Evolutionary conservation across 2,888 invertebrate species (phyloP).

Genomic region (Entomobrya multifasciata): DNA sequence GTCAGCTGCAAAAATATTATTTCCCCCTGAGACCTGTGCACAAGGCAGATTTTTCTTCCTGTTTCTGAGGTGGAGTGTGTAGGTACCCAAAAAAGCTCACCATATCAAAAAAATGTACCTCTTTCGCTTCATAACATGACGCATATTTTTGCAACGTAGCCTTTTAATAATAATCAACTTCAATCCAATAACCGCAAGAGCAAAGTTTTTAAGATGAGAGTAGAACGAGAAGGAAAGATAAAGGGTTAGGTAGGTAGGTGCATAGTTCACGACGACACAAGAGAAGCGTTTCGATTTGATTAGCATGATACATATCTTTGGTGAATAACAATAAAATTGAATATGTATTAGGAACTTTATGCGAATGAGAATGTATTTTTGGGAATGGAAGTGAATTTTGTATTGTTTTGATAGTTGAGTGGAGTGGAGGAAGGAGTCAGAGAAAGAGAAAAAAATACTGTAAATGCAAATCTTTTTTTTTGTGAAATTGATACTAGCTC

Average conservation of each 20-base stretch:
- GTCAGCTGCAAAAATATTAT: constrained; percentile 27
- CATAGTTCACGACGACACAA: not conserved
- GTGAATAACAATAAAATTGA: too few relatives aligned
- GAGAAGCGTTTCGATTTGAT: not conserved
- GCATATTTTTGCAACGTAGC: too few relatives aligned
- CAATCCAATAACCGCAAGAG: not conserved
- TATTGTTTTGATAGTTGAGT: too few relatives aligned
- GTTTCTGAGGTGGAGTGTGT: not conserved
- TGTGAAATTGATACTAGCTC: too few relatives aligned
- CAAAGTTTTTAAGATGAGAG: not conserved
- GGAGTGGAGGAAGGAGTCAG: too few relatives aligned
- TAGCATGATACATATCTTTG: not conserved
- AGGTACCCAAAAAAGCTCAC: not conserved
- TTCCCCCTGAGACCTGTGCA: constrained; percentile 20
- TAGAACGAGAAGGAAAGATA: not conserved
- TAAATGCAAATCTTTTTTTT: too few relatives aligned
- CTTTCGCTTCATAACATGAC: too few relatives aligned
- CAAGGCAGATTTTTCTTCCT: constrained; percentile 29
- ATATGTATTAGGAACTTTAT: too few relatives aligned
- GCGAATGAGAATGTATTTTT: not conserved
- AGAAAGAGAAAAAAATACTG: too few relatives aligned
- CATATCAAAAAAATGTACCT: not conserved
- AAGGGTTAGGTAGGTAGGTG: not conserved
- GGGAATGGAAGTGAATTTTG: not conserved
- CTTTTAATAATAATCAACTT: too few relatives aligned